These are phyloP conservation scores for Adoxophyes honmai DNA, from an alignment of 1,140 invertebrate genomes.

Conservation along the genomic window DNA sequence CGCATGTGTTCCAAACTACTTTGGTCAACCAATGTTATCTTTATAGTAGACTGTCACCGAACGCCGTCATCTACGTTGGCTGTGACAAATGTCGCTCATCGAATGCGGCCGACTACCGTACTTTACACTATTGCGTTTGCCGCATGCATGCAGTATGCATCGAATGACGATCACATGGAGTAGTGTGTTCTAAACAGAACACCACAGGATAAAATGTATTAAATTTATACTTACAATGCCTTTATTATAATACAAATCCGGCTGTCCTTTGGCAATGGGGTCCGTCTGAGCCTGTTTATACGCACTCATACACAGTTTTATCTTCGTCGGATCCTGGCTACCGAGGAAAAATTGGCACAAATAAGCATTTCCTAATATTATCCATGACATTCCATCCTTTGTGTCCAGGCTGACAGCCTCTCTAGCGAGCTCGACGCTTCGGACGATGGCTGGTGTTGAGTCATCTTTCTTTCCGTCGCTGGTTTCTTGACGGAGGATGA, in stretches of 20 bases:
- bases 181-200: too few relatives aligned
- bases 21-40: too few relatives aligned
- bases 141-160: too few relatives aligned
- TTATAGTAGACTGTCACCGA: too few relatives aligned
- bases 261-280: constrained; percentile 82
- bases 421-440: constrained; percentile 88
- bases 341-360: constrained; percentile 88
- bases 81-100: too few relatives aligned
- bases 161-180: too few relatives aligned
- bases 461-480: constrained; percentile 72
- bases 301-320: constrained; percentile 88
- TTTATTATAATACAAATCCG: constrained; percentile 92
- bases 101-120: too few relatives aligned
- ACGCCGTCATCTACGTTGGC: too few relatives aligned
- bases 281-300: constrained; percentile 90
- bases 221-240: constrained; percentile 88
- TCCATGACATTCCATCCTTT: constrained; percentile 91
- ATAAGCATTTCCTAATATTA: constrained; percentile 91
- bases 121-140: too few relatives aligned
- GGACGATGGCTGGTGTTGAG: constrained; percentile 81
- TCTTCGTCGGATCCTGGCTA: constrained; percentile 83
- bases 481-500: constrained; percentile 86
- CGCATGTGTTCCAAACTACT: too few relatives aligned
- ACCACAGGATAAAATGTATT: too few relatives aligned
- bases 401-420: constrained; percentile 89